Base-by-base conservation (phyloP, 2,888 invertebrate species). In the Cylloceria caligata region DNA sequence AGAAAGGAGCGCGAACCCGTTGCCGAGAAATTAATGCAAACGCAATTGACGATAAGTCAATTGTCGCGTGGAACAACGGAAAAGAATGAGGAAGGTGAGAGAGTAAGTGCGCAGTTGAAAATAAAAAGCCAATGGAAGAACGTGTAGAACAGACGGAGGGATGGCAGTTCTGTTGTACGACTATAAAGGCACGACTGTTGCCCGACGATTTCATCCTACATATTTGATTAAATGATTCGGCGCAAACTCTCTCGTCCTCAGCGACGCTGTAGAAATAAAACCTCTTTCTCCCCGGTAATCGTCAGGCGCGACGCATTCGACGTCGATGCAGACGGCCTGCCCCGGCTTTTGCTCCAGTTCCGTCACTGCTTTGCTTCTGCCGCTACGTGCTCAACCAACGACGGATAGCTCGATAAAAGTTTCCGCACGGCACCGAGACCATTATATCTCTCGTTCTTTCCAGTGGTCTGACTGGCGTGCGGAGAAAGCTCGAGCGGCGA, bases 391-490 rank as follows among this genome's bases (percentile, higher is more conserved):
- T 75, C 71, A 82, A 75, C 75, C 82, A n/a, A n/a, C n/a, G 67
- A 49, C 55, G 80, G 75, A 67, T 72, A 67, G 82, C 75, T 80
- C 82, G 82, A 82, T 82, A 80, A 82, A 79, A 82, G 60, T 82
- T 82, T 79, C 71, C 64, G 65, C 74, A 60, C 75, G 67, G 75
- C 49, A 75, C 71, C 60, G 55, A 39, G 64, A 65, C 80, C 75
- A 68, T 82, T 79, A 72, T 80, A 79, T 74, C 69, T 65, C 39
- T 49, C 64, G 47, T 42, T 69, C 42, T 52, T 45, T 65, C 11
- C 45, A 16, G 42, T 65, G 64, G 47, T 36, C 65, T 45, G 42
- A 60, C 71, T 36, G 67, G 49, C 67, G 65, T 72, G 72, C 34
- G 11, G 57, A 34, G 67, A 75, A 52, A 47, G 27, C 52, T 39